These are phyloP conservation scores for Octomys mimax DNA, from an alignment of 2,797 vertebrate species.

Conservation along the genomic window DNA sequence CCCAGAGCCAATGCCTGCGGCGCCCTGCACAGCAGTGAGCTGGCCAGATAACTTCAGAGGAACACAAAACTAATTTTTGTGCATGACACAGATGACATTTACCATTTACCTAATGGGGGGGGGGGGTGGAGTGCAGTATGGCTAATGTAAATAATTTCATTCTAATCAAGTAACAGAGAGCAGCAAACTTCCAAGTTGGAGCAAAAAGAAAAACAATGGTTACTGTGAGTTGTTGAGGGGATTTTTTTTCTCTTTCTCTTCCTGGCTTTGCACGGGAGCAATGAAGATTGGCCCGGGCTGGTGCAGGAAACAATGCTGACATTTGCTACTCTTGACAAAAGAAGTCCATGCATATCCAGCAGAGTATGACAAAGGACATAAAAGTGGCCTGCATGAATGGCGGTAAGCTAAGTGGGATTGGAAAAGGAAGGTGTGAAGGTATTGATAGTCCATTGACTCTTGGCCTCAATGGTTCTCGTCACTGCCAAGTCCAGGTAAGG, in stretches of 20 bases:
- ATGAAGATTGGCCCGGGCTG: not conserved
- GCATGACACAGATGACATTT: conserved; percentile 73
- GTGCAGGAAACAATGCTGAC: conserved; percentile 41
- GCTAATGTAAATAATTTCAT: conserved; percentile 77
- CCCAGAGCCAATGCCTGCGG: conserved; percentile 65
- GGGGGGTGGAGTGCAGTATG: conserved; percentile 8
- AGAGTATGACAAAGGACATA: conserved; percentile 18
- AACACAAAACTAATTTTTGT: conserved; percentile 81
- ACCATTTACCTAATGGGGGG: not conserved
- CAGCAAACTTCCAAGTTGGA: conserved; percentile 25
- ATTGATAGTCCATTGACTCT: conserved; percentile 21
- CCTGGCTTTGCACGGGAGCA: not conserved
- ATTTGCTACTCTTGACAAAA: conserved; percentile 65
- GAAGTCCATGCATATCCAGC: conserved; percentile 24
- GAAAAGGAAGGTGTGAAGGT: conserved; percentile 7
- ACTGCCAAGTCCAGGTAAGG: not conserved
- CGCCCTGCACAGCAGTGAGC: conserved; percentile 59
- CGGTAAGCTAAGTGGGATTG: rapidly evolving
- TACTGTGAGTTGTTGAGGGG: not conserved
- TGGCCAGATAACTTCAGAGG: conserved; percentile 82
- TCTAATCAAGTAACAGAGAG: conserved; percentile 60
- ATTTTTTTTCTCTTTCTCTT: conserved; percentile 5
- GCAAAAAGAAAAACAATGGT: conserved; percentile 28
- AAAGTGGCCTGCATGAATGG: not conserved
- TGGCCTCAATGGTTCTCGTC: not conserved